Evolutionary conservation across 2,797 vertebrate genomes (phyloP).

Genomic region (Fratercula arctica): DNA sequence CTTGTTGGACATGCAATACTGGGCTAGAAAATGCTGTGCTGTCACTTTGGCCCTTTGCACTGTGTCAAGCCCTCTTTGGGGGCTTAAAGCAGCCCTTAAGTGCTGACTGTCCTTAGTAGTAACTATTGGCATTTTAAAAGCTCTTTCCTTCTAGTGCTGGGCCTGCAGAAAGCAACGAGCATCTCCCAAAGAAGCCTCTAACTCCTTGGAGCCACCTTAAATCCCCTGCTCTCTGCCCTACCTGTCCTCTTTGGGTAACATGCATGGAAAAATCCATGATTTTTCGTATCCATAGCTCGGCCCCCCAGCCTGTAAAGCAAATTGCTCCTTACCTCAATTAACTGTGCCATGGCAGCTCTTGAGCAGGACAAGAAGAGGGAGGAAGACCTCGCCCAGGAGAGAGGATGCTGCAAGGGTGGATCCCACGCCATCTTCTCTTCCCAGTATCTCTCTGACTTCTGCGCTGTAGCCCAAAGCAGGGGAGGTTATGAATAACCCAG

Average conservation of each 20-base stretch:
- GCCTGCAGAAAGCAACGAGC: background rate
- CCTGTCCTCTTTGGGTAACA: background rate
- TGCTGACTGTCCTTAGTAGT: too few species aligned
- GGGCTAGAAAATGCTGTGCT: background rate
- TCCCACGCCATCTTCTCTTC: conserved; percentile 60
- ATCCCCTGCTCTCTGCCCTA: background rate
- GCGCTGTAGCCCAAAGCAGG: background rate
- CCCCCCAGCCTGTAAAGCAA: background rate
- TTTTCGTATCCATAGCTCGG: too few species aligned
- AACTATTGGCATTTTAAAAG: background rate
- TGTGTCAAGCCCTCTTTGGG: background rate
- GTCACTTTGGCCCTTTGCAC: background rate
- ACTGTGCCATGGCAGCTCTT: conserved; percentile 21
- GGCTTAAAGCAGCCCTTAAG: background rate
- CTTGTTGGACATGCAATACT: background rate
- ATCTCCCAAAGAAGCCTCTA: background rate
- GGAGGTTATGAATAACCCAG: background rate
- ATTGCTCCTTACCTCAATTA: conserved; percentile 59
- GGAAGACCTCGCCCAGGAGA: background rate
- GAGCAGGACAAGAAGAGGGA: conserved; percentile 28
- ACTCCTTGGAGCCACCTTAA: conserved; percentile 31
- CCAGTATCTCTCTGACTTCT: background rate
- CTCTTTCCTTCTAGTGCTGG: background rate
- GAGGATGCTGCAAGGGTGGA: background rate
- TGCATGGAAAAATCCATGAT: background rate